Evolutionary conservation across 2,888 invertebrate species (phyloP), one percentile per base, ranked within the genome.

Genomic region (Tinea pellionella): DNA sequence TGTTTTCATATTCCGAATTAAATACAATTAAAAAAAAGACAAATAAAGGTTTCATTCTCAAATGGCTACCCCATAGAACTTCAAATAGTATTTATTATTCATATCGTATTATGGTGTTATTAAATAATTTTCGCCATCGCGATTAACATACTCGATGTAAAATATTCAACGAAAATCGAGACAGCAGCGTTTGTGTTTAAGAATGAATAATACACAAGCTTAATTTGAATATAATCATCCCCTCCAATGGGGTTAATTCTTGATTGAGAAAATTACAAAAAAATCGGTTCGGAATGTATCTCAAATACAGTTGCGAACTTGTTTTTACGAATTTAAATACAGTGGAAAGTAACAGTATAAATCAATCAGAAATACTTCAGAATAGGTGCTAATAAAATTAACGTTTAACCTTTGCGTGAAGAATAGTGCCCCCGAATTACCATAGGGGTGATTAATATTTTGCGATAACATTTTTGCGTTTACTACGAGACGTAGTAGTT

Each of bases 141-240:
- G 9, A 37, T 37, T 37, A 37, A 37, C 37, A 37, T 37, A 37
- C 4, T 37, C 37, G 47, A n/a, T 15, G 15, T 16, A 19, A 55
- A 19, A 55, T 29, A 19, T 55, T 55, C 55, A 24, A n/a, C 55
- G 55, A 29, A 55, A 55, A 55, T 55, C 47, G 29, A 19, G 55
- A 24, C 55, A 24, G 15, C 13, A 29, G 15, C 13, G 12, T 55
- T 24, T 18, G 7, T 13, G n/a, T 37, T 41, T 59, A 59, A 59
- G 42, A 41, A 59, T 59, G 59, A 59, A 59, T 59, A 59, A 59
- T 15, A 59, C 41, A 59, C 41, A 42, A 41, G 57, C 68, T 67
- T 70, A 76, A 78, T 80, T 80, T 80, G 77, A 80, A 81, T 81
- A 78, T 80, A 80, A 79, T 78, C 75, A 75, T 69, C 70, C 67